A percentile compares a stretch with the other conserved stretches of the same genome.
Evolutionary conservation across 2,113 vertebrate genomes (phyloP).

Genomic region (Lonchura striata): DNA sequence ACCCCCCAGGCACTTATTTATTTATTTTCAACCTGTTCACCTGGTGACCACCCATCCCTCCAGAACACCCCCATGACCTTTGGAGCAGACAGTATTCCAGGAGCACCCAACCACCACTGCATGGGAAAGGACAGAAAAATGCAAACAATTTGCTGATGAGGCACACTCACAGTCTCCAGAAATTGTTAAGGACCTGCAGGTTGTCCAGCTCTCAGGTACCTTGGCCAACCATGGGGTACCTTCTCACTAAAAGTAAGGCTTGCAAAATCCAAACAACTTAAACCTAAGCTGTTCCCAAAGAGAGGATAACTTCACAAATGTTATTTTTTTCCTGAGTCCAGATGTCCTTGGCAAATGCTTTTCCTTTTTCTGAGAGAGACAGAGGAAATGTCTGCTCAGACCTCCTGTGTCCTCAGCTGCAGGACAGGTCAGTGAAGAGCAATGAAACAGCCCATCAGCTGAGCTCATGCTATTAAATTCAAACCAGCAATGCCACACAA

Average conservation of each 20-base stretch:
- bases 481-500: background rate
- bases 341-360: background rate
- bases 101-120: background rate
- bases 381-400: background rate
- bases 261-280: background rate
- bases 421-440: background rate
- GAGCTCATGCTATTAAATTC: background rate
- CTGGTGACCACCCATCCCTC: background rate
- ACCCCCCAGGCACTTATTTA: background rate
- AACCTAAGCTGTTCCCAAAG: background rate
- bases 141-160: background rate
- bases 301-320: background rate
- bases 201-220: background rate
- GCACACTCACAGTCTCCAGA: background rate
- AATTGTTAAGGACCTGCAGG: background rate
- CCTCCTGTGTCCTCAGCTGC: background rate
- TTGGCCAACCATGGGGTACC: background rate
- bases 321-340: background rate
- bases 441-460: background rate
- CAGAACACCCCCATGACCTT: background rate
- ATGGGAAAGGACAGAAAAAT: background rate
- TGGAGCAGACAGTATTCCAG: background rate
- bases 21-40: slow-evolving; percentile 1
- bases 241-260: background rate
- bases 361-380: background rate